These are phyloP conservation scores for Fistularia tabacaria DNA, from an alignment of 2,797 vertebrate genomes.

Conservation along the genomic window DNA sequence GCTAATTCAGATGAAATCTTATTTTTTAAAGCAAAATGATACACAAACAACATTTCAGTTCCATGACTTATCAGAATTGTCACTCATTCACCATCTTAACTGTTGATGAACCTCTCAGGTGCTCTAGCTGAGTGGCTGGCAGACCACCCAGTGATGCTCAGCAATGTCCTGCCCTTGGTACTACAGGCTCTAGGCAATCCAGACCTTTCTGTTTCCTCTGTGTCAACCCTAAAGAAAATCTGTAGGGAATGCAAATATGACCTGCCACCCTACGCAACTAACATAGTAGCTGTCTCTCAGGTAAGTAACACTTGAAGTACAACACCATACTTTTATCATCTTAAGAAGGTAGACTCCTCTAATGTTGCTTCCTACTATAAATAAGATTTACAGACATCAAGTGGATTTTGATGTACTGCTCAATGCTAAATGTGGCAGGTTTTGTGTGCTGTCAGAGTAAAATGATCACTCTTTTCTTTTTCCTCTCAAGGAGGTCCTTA, in stretches of 20 bases:
- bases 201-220: conserved; percentile 95
- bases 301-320: conserved; percentile 55
- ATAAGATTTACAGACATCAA: conserved; percentile 5
- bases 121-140: conserved; percentile 96
- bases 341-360: too few species aligned
- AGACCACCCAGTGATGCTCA: conserved; percentile 98
- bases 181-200: conserved; percentile 95
- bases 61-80: not conserved
- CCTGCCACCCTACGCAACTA: conserved; percentile 91
- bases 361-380: conserved; percentile 20
- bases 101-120: conserved; percentile 67
- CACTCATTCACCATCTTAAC: conserved; percentile 9
- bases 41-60: too few species aligned
- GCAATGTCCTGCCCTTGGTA: conserved; percentile 92
- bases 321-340: too few species aligned
- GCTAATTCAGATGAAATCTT: not conserved
- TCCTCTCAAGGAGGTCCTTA: conserved; percentile 87
- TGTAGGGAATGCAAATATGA: conserved; percentile 98
- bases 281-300: conserved; percentile 98
- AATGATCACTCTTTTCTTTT: conserved; percentile 18
- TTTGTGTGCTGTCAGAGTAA: conserved; percentile 22
- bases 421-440: conserved; percentile 8
- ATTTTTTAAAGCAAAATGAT: not conserved
- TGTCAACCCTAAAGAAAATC: conserved; percentile 97
- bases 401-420: too few species aligned